A percentile compares a stretch with the other conserved stretches of the same genome.
phyloP scores from a whole-genome alignment of 2,113 vertebrate genomes.

The Variabilichromis moorii region DNA sequence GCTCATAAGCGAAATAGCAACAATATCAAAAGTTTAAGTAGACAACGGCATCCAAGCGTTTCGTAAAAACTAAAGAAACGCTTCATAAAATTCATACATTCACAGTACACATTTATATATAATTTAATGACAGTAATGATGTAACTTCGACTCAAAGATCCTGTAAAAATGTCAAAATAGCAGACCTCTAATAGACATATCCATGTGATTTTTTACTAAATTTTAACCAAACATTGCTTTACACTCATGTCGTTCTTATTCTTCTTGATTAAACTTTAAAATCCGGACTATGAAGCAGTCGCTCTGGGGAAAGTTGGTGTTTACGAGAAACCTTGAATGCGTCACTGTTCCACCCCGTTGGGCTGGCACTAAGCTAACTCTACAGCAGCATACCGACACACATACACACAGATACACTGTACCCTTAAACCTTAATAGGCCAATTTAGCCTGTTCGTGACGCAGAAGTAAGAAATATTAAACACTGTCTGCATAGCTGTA shows the following conservation, averaged over 20 bases:
- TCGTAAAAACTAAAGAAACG: not conserved
- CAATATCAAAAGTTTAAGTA: not conserved
- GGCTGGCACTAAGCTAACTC: constrained; percentile 17
- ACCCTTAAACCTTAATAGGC: not conserved
- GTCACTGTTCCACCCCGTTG: constrained; percentile 41
- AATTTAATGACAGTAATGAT: not conserved
- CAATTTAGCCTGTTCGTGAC: not conserved
- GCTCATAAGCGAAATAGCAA: not conserved
- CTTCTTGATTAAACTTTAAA: not conserved
- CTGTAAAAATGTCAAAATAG: not conserved
- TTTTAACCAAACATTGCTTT: not conserved
- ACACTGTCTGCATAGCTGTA: not conserved
- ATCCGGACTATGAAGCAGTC: not conserved
- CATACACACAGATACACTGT: not conserved
- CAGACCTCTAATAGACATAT: not conserved
- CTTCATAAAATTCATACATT: not conserved
- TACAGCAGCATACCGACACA: constrained; percentile 21
- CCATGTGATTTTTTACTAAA: not conserved
- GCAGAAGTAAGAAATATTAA: not conserved
- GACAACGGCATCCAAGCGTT: not conserved
- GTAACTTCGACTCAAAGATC: not conserved
- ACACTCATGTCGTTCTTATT: not conserved
- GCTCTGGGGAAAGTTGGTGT: not conserved
- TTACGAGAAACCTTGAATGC: constrained; percentile 41
- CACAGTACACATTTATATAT: not conserved